Base-by-base conservation (phyloP, 2,888 invertebrate genomes). In the Cosmopolites sordidus region DNA sequence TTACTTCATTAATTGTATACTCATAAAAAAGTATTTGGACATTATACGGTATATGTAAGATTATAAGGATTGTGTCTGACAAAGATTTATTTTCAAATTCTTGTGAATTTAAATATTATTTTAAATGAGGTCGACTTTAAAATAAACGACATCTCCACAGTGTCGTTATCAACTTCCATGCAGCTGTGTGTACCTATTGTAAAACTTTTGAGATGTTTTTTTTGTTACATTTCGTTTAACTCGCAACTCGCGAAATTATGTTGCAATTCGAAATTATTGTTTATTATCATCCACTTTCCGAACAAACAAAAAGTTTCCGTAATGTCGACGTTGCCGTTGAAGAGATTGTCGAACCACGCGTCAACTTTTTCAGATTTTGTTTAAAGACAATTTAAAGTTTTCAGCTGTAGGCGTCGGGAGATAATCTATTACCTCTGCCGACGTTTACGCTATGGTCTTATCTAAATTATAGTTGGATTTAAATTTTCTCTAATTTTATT, bases 351-450 rank as follows among this genome's bases (percentile, higher is more conserved):
- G n/a, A 9, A n/a, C n/a, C 12, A 11, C 16, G 9, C 14, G 17
- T 40, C 22, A 48, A 48, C 48, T 54, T 48, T 48, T 44, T 43
- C 37, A 41, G 43, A 54, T 54, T 48, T 44, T 48, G 43, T 54
- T 54, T 48, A 48, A 54, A 48, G 44, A 44, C 42, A 38, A 48
- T 54, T 54, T 48, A 54, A 54, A 54, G 48, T 54, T 54, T 48
- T 30, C 33, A 42, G 38, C 39, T 38, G 40, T 12, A 29, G 40
- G 38, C 47, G 47, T 39, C 39, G n/a, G 14, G n/a, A 12, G n/a
- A 37, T 3, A 37, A 37, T 37, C 37, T 37, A 37, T 37, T 37
- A 37, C 14, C 37, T 3, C 3, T 4, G 37, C 3, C 37, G n/a
- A 12, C 14, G n/a, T 37, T 37, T n/a, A 3, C n/a, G 37, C n/a